Percentiles rank a stretch among this genome's conserved stretches.
These are phyloP conservation scores for Bicyclus anynana DNA, from an alignment of 1,140 invertebrate species.

Conservation along the genomic window DNA sequence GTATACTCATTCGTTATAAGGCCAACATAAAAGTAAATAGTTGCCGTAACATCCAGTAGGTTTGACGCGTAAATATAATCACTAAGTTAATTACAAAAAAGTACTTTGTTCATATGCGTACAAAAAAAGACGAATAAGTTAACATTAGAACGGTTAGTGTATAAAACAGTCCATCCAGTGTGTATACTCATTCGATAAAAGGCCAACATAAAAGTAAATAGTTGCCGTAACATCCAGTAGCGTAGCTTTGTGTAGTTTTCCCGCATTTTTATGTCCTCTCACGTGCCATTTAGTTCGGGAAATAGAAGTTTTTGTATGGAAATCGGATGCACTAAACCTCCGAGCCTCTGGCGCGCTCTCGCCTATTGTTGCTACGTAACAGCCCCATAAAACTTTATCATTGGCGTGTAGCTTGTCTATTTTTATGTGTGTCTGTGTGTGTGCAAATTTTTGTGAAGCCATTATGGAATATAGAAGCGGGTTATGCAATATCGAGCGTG, in stretches of 20 bases:
- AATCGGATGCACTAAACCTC: slow-evolving; percentile 67
- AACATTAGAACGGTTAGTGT: background rate
- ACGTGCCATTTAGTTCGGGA: slow-evolving; percentile 68
- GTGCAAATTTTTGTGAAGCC: slow-evolving; percentile 55
- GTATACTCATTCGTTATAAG: slow-evolving; percentile 8
- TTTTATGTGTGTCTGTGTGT: slow-evolving; percentile 22
- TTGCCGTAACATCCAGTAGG: slow-evolving; percentile 17
- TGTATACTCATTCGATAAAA: slow-evolving; percentile 8
- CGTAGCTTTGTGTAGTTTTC: slow-evolving; percentile 54
- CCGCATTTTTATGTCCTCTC: slow-evolving; percentile 71
- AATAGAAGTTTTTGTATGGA: slow-evolving; percentile 70
- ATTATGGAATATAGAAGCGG: slow-evolving; percentile 19
- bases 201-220: slow-evolving; percentile 24
- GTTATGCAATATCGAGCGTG: background rate
- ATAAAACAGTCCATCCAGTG: slow-evolving; percentile 1
- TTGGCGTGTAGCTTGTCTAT: slow-evolving; percentile 37
- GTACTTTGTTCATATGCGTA: too few species aligned
- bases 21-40: slow-evolving; percentile 23
- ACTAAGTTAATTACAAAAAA: too few species aligned
- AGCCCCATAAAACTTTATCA: slow-evolving; percentile 67
- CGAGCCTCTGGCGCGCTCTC: slow-evolving; percentile 42
- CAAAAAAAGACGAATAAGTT: background rate
- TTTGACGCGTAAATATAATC: too few species aligned
- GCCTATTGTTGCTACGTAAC: slow-evolving; percentile 67
- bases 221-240: slow-evolving; percentile 15